phyloP scores from a whole-genome alignment of 1,140 invertebrate species.

The Sitobion miscanthi region DNA sequence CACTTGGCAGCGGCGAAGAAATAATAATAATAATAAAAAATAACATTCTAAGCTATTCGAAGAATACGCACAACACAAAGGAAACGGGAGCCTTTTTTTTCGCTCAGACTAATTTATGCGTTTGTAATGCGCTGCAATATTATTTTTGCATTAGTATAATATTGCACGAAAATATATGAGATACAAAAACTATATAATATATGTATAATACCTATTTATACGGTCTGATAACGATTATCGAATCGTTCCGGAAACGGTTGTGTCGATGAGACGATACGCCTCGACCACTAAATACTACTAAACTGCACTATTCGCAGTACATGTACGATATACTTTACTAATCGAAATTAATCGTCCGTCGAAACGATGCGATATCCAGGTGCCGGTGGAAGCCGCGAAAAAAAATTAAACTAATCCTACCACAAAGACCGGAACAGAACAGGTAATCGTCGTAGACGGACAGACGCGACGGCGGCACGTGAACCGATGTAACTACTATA shows the following conservation, averaged over 20 bases:
- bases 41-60: background rate
- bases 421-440: background rate
- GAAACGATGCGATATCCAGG: background rate
- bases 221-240: background rate
- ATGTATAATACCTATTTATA: background rate
- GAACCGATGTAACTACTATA: background rate
- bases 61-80: background rate
- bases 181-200: background rate
- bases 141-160: slow-evolving; percentile 21
- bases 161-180: background rate
- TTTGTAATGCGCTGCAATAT: background rate
- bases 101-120: slow-evolving; percentile 15
- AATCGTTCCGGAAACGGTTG: background rate
- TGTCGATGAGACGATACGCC: background rate
- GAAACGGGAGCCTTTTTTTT: background rate
- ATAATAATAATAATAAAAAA: slow-evolving; percentile 31
- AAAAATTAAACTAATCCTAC: background rate
- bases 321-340: background rate
- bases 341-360: background rate
- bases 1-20: background rate
- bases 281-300: background rate
- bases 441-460: background rate
- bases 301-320: background rate
- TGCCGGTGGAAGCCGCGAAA: background rate
- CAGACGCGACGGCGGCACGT: background rate